Evolutionary conservation across 2,113 vertebrate species (phyloP).

Genomic region (Burhinus bistriatus): DNA sequence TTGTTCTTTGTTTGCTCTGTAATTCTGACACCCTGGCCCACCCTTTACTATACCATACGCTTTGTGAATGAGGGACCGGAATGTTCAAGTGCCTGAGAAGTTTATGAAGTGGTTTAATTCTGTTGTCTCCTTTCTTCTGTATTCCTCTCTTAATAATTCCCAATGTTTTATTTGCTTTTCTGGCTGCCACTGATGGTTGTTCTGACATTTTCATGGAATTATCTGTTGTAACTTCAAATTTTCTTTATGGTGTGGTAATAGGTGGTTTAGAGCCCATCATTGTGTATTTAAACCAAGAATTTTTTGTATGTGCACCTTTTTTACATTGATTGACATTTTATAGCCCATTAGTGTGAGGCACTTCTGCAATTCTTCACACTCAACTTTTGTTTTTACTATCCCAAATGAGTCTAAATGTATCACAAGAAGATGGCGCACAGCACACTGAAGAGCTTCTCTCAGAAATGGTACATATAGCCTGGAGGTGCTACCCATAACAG

Average conservation of each 20-base stretch:
- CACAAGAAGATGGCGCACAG: not conserved
- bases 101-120: not conserved
- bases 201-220: slow-evolving; percentile 7
- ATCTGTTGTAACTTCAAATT: not conserved
- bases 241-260: not conserved
- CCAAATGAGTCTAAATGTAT: not conserved
- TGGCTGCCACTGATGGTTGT: not conserved
- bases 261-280: not conserved
- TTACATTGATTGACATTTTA: not conserved
- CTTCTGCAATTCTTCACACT: not conserved
- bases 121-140: not conserved
- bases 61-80: not conserved
- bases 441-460: not conserved
- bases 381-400: not conserved
- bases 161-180: not conserved
- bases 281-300: not conserved
- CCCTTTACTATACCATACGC: not conserved
- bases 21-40: not conserved
- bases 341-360: not conserved
- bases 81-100: not conserved
- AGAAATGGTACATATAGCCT: not conserved
- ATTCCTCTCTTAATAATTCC: not conserved
- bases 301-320: not conserved
- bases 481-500: not conserved
- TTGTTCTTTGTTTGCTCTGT: not conserved